phyloP scores from a whole-genome alignment of 2,113 vertebrate species.

The Girardinichthys multiradiatus region DNA sequence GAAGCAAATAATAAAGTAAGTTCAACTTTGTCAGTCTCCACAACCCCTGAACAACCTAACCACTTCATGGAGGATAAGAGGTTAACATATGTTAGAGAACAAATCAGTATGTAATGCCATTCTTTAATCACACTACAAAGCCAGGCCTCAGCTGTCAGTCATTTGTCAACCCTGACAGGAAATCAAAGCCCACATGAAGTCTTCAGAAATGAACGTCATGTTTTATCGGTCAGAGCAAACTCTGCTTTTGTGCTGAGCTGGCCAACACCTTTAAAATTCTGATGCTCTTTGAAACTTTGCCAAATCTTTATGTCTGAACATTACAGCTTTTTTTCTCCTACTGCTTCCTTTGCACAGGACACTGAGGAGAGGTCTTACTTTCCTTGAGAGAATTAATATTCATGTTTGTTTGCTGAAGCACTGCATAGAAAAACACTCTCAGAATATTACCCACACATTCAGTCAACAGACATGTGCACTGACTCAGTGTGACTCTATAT shows the following conservation, averaged over 20 bases:
- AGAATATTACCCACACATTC: background rate
- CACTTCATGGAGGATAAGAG: slow-evolving; percentile 32
- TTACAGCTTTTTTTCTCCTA: slow-evolving; percentile 23
- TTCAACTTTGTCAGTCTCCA: slow-evolving; percentile 2
- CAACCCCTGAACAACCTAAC: slow-evolving; percentile 4
- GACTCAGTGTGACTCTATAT: too few relatives aligned
- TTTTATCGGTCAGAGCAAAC: slow-evolving; percentile 62
- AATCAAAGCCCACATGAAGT: slow-evolving; percentile 67
- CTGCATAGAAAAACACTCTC: slow-evolving; percentile 11
- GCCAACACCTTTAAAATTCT: slow-evolving; percentile 56
- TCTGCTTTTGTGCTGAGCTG: slow-evolving; percentile 48
- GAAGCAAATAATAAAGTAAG: slow-evolving; percentile 1
- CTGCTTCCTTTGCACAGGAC: slow-evolving; percentile 29
- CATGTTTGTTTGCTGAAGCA: slow-evolving; percentile 18
- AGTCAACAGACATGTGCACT: background rate
- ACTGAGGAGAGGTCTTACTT: slow-evolving; percentile 44
- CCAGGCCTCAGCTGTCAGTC: slow-evolving; percentile 57
- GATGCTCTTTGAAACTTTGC: slow-evolving; percentile 64
- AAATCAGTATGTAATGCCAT: slow-evolving; percentile 39
- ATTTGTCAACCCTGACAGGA: slow-evolving; percentile 52
- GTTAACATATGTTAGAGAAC: slow-evolving; percentile 42
- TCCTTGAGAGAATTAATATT: slow-evolving; percentile 24
- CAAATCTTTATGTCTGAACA: slow-evolving; percentile 50
- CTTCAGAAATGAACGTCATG: slow-evolving; percentile 55
- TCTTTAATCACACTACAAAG: slow-evolving; percentile 57